Evolutionary conservation across 2,888 invertebrate genomes (phyloP).

Genomic region (Polyploca ridens): DNA sequence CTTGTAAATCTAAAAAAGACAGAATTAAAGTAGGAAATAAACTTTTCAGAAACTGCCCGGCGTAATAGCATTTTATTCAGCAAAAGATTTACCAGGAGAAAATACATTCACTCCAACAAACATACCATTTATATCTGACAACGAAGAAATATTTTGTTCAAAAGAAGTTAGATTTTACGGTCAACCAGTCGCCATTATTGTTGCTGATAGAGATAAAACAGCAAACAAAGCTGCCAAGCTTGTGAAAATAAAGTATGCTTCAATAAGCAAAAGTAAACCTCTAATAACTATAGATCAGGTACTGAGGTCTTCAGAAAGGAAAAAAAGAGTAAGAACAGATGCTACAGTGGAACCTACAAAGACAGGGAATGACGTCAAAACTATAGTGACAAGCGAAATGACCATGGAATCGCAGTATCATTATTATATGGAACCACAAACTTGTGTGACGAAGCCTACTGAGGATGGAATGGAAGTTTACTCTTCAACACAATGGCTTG

Average conservation of each 20-base stretch:
- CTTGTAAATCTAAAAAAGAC: too few relatives aligned
- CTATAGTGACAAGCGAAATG: slow-evolving; percentile 78
- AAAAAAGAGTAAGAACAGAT: slow-evolving; percentile 36
- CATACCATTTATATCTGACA: slow-evolving; percentile 26
- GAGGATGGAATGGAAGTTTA: slow-evolving; percentile 89
- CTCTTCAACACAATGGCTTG: slow-evolving; percentile 86
- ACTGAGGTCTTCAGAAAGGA: slow-evolving; percentile 38
- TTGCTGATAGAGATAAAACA: slow-evolving; percentile 81
- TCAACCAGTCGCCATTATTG: slow-evolving; percentile 75
- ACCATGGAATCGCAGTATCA: slow-evolving; percentile 87
- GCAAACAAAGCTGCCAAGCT: slow-evolving; percentile 83
- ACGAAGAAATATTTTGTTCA: slow-evolving; percentile 73
- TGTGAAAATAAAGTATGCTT: slow-evolving; percentile 80
- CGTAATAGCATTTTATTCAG: slow-evolving; percentile 85
- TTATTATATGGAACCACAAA: slow-evolving; percentile 89
- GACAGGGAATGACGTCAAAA: slow-evolving; percentile 64
- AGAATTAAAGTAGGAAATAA: background rate
- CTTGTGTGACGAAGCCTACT: slow-evolving; percentile 85
- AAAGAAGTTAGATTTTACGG: slow-evolving; percentile 60
- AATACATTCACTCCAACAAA: slow-evolving; percentile 77
- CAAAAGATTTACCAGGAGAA: slow-evolving; percentile 87
- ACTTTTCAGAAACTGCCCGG: slow-evolving; percentile 83
- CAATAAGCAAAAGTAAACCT: slow-evolving; percentile 59
- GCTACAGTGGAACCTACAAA: slow-evolving; percentile 45
- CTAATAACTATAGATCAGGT: slow-evolving; percentile 46